Base-by-base conservation (phyloP, 2,888 invertebrate species). In the Cryptophagus acutangulus region DNA sequence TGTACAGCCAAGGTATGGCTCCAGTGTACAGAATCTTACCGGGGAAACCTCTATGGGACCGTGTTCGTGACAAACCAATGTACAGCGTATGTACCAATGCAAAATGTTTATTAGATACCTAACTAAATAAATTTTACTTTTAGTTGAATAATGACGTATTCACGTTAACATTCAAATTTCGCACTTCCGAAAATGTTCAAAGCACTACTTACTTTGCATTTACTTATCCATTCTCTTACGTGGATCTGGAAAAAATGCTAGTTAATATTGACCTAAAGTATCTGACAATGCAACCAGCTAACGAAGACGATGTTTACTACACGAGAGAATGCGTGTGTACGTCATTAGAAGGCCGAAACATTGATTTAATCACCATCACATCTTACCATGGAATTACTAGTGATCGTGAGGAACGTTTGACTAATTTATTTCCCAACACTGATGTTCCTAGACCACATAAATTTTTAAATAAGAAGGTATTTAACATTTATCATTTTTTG, bases 1-100 rank as follows among this genome's bases (percentile, higher is more conserved):
- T 93, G 76, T 93, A 85, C 67, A 85, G 85, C 60, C 90, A 92
- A 65, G 93, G 93, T 28, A 89, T 89, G 89, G 82, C 83, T 15
- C 89, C 90, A 0, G 88, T 90, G 16, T 85, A 75, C 46, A 76
- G 81, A 52, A 77, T 82, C 3, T 65, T 87, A 39, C 90, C 89
- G 6, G 84, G 84, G 9, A 81, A 81, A 61, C 77, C 80, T 5
- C 79, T 83, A 54, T 93, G 92, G 91, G 88, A 90, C 56, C 73
- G 91, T 45, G 84, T 90, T 44, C 76, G 81, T 48, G 88, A 89
- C 51, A 83, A 82, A 61, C 88, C 88, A 17, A 74, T 81, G 20
- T 89, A 81, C 69, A 77, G 76, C 58, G 88, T 89, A 74, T 74
- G 70, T 63, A 26, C 12, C 14, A 31, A 36, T 16, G 18, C 1